Base-by-base conservation (phyloP, 2,888 invertebrate species). In the Laothoe populi region DNA sequence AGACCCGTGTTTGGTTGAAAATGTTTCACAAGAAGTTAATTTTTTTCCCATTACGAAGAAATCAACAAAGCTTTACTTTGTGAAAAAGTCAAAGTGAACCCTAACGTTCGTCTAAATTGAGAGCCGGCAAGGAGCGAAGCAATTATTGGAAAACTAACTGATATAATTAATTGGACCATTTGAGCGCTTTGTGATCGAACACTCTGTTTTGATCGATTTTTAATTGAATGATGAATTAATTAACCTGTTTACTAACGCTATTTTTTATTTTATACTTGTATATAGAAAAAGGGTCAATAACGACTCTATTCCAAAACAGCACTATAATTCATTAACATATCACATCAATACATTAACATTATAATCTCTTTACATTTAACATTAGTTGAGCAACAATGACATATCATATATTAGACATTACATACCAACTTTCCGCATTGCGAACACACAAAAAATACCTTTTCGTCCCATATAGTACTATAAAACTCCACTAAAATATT, bases 71-170 rank as follows among this genome's bases (percentile, higher is more conserved):
- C 71, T 71, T 73, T 71, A 70, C 61, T 71, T 72, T 64, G 70
- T 68, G 65, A 73, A 74, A 77, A 75, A 72, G 70, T 76, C 70
- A 75, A 78, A 74, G 71, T 8, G 16, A 53, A 53, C 53, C 53
- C 35, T 53, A 35, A 19, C 31, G 48, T 49, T 31, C 64, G 65
- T 71, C 64, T 68, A 72, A 73, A 71, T 74, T 69, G 70, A 70
- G 71, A 78, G 77, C 73, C 72, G 70, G 71, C 72, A 74, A 74
- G 75, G 65, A 73, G 71, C 72, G 70, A 69, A 81, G 79, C 82
- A 84, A 83, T 83, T 83, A 85, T 82, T 76, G 81, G 82, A 81
- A 81, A 83, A 81, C 78, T 81, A 80, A 81, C 75, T 81, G 75
- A 75, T 79, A 75, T 82, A 81, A 81, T 84, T 82, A 82, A 84